Evolutionary conservation across 2,113 vertebrate genomes (phyloP), one percentile per base, ranked within the genome.

Genomic region (Gambusia holbrooki): DNA sequence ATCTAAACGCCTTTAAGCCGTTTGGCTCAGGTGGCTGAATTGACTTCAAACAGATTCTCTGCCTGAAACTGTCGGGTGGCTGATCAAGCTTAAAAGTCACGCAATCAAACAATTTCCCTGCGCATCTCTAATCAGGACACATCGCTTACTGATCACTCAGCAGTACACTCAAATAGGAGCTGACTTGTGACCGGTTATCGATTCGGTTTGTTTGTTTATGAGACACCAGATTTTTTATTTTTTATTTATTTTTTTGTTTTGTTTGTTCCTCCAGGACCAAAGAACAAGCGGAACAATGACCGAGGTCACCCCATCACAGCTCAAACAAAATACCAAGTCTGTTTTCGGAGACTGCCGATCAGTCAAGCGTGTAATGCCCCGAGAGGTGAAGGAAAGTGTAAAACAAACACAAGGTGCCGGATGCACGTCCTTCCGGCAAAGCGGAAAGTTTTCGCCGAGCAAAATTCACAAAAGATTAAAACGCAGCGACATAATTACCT

Each of bases 281-380:
- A 29, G 51, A 22, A 48, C 2, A 66, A 28, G 37, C 27, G 4
- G 61, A 75, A 66, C 76, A 73, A 9, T 35, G 51, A 37, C 13
- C 62, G 40, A 76, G 40, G 10, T 70, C 37, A 76, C 48, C 70
- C 8, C 27, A 51, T 29, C 25, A 22, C 37, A 0, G 7, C 73
- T 30, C 17, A 58, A 29, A 25, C 33, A n/a, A 19, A 66, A 48
- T 30, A 48, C 12, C 19, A 32, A 1, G n/a, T 32, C 29, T 62
- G 58, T 37, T 64, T 68, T 62, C 35, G 37, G 12, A 67, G 29
- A 48, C 25, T 13, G 8, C 45, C 28, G 45, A 40, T 67, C 73
- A 25, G 51, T 12, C 73, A 61, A 25, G 64, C 58, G 33, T 67
- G 64, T 61, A n/a, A 75, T 61, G n/a, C 3, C 51, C 30, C 19